Percentiles rank a stretch among this genome's conserved stretches.
Evolutionary conservation across 1,140 invertebrate species (phyloP).

Genomic region (Luehdorfia chinensis): DNA sequence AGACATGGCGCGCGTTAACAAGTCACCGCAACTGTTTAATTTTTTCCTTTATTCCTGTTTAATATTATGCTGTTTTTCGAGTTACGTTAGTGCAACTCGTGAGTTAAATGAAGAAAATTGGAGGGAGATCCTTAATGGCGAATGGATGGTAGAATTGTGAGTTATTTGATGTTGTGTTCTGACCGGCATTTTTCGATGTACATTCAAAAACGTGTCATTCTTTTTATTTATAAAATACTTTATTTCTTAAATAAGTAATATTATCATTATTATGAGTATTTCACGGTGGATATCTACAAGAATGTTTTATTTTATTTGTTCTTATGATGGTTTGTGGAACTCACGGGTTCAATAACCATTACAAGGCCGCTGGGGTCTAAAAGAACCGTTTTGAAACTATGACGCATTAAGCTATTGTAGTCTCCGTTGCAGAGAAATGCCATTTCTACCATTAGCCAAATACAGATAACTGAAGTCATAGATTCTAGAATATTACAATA

Average conservation of each 20-base stretch:
- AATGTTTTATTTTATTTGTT: slow-evolving; percentile 53
- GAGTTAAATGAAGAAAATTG: slow-evolving; percentile 69
- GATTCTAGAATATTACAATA: too few relatives aligned
- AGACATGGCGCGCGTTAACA: slow-evolving; percentile 66
- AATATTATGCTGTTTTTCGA: slow-evolving; percentile 56
- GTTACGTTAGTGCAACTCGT: slow-evolving; percentile 50
- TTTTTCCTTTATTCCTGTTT: slow-evolving; percentile 59
- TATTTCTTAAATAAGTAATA: slow-evolving; percentile 3
- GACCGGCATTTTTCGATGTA: slow-evolving; percentile 38
- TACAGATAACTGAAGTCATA: too few relatives aligned
- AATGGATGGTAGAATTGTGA: slow-evolving; percentile 75
- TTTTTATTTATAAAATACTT: slow-evolving; percentile 16
- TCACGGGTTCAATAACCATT: slow-evolving; percentile 45
- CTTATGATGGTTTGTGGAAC: slow-evolving; percentile 1
- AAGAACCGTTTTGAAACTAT: slow-evolving; percentile 45
- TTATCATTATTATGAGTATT: too few relatives aligned
- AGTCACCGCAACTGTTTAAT: slow-evolving; percentile 53
- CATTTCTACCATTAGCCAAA: too few relatives aligned
- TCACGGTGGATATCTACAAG: slow-evolving; percentile 26
- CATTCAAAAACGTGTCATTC: slow-evolving; percentile 57
- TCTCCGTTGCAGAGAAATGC: slow-evolving; percentile 11
- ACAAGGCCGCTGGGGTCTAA: slow-evolving; percentile 48
- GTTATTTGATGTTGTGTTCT: slow-evolving; percentile 33
- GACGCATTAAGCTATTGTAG: slow-evolving; percentile 35
- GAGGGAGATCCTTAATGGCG: slow-evolving; percentile 62